Evolutionary conservation across 1,140 invertebrate species (phyloP), one percentile per base, ranked within the genome.

Genomic region (Idris sp.): DNA sequence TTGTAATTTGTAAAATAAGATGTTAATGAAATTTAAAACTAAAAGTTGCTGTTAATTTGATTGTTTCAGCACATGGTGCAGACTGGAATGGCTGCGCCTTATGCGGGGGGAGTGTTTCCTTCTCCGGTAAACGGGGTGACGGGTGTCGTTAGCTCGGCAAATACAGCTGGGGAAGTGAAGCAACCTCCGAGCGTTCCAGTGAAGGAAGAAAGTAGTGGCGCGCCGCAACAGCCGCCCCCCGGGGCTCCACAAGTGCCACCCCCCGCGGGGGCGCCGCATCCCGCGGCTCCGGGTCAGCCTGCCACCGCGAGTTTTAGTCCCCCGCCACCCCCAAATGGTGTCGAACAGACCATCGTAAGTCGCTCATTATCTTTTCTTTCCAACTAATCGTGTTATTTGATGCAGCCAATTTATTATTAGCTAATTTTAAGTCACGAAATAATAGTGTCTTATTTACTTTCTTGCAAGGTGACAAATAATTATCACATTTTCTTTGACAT

Each of bases 1-100:
- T n/a, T n/a, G n/a, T n/a, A n/a, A n/a, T n/a, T n/a, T n/a, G n/a
- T n/a, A n/a, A n/a, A n/a, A n/a, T n/a, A n/a, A n/a, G n/a, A n/a
- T n/a, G n/a, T n/a, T n/a, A n/a, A n/a, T n/a, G n/a, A n/a, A n/a
- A n/a, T n/a, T n/a, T n/a, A n/a, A n/a, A n/a, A n/a, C n/a, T n/a
- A n/a, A n/a, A n/a, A n/a, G n/a, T n/a, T n/a, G n/a, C n/a, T n/a
- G n/a, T n/a, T n/a, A n/a, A n/a, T 71, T 75, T 88, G 86, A 79
- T 82, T 86, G 69, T 93, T 94, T 11, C 91, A 97, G 95, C 95
- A 97, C 91, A 96, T 97, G 93, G 95, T 97, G 89, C 95, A 96
- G 90, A 94, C 95, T 89, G 95, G 95, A 80, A 95, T 96, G 92
- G 91, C 92, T 86, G 90, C 90, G 87, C 93, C 94, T 83, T 95